These are phyloP conservation scores for Aldrovandia affinis DNA, from an alignment of 2,797 vertebrate genomes.

Conservation along the genomic window DNA sequence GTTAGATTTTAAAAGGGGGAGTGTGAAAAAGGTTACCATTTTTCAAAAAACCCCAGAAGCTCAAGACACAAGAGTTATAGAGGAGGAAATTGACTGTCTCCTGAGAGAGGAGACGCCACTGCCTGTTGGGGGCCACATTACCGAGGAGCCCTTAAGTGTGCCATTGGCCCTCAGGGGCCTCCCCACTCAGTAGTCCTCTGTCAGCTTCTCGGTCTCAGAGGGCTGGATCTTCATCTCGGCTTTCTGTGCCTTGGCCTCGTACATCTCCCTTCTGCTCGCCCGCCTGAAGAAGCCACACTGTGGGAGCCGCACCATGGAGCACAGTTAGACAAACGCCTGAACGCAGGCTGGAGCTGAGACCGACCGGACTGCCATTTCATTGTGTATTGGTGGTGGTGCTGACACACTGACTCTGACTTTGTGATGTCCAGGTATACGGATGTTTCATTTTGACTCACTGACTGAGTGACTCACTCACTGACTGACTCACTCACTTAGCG, in stretches of 20 bases:
- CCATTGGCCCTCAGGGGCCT: constrained; percentile 56
- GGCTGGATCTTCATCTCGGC: constrained; percentile 99
- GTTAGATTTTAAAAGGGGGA: background rate
- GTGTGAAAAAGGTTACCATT: background rate
- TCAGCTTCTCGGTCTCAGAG: constrained; percentile 94
- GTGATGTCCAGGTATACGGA: too few relatives aligned
- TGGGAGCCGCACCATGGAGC: constrained; percentile 38
- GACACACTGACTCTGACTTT: too few relatives aligned
- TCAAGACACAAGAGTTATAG: constrained; percentile 34
- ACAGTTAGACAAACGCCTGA: constrained; percentile 33
- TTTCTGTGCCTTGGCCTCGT: constrained; percentile 97
- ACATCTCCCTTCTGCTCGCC: constrained; percentile 94
- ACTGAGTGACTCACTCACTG: too few relatives aligned
- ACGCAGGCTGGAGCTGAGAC: background rate
- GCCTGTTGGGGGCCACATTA: constrained; percentile 58
- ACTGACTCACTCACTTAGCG: too few relatives aligned
- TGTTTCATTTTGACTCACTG: too few relatives aligned
- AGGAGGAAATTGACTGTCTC: constrained; percentile 26
- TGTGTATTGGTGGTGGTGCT: too few relatives aligned
- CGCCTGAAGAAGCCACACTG: constrained; percentile 98
- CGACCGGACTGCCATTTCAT: background rate
- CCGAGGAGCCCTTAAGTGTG: constrained; percentile 68
- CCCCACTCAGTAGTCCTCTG: constrained; percentile 85
- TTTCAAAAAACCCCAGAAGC: constrained; percentile 29
- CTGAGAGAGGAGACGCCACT: background rate